These are phyloP conservation scores for Drosophila suzukii DNA, from an alignment of 1,140 invertebrate genomes.

Conservation along the genomic window DNA sequence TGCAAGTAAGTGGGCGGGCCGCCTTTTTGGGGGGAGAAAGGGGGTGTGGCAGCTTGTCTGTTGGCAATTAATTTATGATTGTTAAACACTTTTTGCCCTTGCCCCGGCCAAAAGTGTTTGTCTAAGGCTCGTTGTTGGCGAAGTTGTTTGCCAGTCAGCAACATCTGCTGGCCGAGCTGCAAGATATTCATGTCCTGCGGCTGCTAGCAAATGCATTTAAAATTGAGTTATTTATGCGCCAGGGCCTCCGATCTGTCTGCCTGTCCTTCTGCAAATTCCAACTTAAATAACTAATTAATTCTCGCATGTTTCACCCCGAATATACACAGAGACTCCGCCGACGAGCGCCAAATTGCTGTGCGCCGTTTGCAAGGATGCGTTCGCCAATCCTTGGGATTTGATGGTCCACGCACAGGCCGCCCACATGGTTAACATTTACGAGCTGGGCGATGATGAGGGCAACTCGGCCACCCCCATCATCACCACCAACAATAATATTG, in stretches of 20 bases:
- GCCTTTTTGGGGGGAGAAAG: background rate
- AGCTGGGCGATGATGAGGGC: constrained; percentile 86
- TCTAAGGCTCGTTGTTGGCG: constrained; percentile 36
- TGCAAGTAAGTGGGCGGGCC: constrained; percentile 76
- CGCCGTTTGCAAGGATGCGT: constrained; percentile 91
- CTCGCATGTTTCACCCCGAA: constrained; percentile 57
- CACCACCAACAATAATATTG: constrained; percentile 6
- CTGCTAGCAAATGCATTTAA: constrained; percentile 74
- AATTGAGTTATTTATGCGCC: constrained; percentile 81
- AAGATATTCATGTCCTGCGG: constrained; percentile 43
- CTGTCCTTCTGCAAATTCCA: constrained; percentile 58
- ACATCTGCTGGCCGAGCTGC: constrained; percentile 53
- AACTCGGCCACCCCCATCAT: constrained; percentile 29
- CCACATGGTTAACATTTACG: constrained; percentile 93
- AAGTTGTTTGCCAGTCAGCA: constrained; percentile 70
- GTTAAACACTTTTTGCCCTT: constrained; percentile 81
- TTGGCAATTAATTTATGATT: constrained; percentile 84
- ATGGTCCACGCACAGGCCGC: constrained; percentile 92
- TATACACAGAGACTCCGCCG: constrained; percentile 74
- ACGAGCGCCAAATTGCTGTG: constrained; percentile 88
- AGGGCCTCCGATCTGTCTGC: constrained; percentile 10
- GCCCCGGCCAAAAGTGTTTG: constrained; percentile 39
- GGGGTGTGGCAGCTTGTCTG: constrained; percentile 44
- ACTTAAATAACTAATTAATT: constrained; percentile 84
- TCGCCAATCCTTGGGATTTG: constrained; percentile 91